These are phyloP conservation scores for Protomyctophum bolini DNA, from an alignment of 2,113 vertebrate genomes.

Conservation along the genomic window DNA sequence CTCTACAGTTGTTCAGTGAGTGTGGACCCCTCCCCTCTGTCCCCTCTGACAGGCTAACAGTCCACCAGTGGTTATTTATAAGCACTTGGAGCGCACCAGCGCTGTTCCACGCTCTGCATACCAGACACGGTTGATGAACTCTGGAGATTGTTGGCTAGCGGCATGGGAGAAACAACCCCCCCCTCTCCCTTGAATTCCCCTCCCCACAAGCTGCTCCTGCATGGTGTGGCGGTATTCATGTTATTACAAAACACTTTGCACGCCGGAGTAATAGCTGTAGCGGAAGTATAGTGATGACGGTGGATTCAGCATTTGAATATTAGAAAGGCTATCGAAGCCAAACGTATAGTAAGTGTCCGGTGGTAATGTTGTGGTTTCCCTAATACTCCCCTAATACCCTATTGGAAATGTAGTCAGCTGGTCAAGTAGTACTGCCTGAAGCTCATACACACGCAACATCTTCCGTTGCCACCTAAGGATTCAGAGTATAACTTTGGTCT, in stretches of 20 bases:
- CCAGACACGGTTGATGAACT: slow-evolving; percentile 49
- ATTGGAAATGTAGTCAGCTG: too few species aligned
- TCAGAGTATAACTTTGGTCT: too few species aligned
- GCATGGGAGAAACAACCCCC: slow-evolving; percentile 18
- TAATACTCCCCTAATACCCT: too few species aligned
- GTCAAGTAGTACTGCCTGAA: too few species aligned
- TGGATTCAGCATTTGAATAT: neutral
- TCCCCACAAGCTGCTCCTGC: slow-evolving; percentile 8
- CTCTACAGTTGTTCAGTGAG: too few species aligned
- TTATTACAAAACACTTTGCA: slow-evolving; percentile 4
- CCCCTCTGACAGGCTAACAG: slow-evolving; percentile 39
- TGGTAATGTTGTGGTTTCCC: too few species aligned
- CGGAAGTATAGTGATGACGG: neutral
- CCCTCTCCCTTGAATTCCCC: neutral
- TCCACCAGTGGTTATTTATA: slow-evolving; percentile 56
- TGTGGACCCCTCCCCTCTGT: neutral
- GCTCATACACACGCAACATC: too few species aligned
- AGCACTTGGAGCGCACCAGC: slow-evolving; percentile 34
- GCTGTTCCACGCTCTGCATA: slow-evolving; percentile 37
- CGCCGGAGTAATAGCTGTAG: neutral
- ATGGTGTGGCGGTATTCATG: slow-evolving; percentile 16
- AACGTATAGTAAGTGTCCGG: too few species aligned
- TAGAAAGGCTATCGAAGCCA: neutral
- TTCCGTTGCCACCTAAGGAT: too few species aligned
- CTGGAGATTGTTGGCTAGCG: slow-evolving; percentile 41